Conservation (phyloP, 1,140 invertebrate species). For the Meloidogyne hapla region DNA sequence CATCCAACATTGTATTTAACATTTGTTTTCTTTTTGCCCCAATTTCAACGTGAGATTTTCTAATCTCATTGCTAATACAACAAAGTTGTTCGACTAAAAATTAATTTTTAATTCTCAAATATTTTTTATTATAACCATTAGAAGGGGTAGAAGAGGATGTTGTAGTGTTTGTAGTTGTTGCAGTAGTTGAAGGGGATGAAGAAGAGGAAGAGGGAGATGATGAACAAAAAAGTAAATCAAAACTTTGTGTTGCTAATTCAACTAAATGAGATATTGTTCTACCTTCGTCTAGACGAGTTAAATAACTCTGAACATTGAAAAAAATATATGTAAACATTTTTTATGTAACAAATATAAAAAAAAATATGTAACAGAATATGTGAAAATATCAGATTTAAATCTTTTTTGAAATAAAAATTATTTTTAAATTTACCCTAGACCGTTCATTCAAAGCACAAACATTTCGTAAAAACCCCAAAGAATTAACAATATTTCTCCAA, state of each 20-base stretch:
- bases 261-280: conserved; percentile 11
- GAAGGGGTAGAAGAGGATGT: background rate
- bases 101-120: background rate
- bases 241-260: conserved; percentile 14
- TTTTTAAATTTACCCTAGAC: background rate
- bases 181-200: background rate
- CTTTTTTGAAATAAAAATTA: no score
- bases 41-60: background rate
- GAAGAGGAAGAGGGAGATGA: background rate
- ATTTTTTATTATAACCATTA: background rate
- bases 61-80: background rate
- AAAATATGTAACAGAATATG: no score
- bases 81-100: background rate
- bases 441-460: conserved; percentile 17
- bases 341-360: no score
- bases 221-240: conserved; percentile 4
- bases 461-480: conserved; percentile 18
- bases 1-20: background rate
- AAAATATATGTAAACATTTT: background rate
- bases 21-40: background rate
- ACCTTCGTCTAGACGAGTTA: background rate
- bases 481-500: conserved; percentile 9
- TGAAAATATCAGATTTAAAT: no score
- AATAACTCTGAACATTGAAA: conserved; percentile 4
- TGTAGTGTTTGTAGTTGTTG: background rate